phyloP scores from a whole-genome alignment of 1,140 invertebrate species.

The Drosophila ambigua region DNA sequence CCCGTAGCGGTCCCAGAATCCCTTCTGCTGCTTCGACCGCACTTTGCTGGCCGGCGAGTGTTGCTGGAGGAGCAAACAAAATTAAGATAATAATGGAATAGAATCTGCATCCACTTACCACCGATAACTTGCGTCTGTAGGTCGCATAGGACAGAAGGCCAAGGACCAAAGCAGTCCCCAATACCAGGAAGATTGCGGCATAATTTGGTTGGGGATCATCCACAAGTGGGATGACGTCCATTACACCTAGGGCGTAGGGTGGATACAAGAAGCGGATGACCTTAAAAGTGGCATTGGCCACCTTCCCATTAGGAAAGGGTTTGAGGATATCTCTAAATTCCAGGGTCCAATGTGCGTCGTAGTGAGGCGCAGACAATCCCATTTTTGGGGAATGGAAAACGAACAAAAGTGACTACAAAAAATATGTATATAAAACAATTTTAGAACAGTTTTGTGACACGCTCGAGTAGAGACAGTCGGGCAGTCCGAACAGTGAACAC shows the following conservation, averaged over 20 bases:
- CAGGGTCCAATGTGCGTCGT: slow-evolving; percentile 22
- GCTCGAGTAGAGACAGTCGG: background rate
- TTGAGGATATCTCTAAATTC: slow-evolving; percentile 7
- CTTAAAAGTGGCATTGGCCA: slow-evolving; percentile 35
- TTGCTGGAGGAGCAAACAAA: too few species aligned
- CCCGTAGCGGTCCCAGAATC: too few species aligned
- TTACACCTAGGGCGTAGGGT: slow-evolving; percentile 8
- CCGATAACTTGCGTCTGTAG: background rate
- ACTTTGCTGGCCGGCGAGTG: too few species aligned
- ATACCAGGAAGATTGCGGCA: too few species aligned
- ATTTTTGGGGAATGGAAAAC: background rate
- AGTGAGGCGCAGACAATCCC: background rate
- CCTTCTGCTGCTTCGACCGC: too few species aligned
- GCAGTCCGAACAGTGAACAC: background rate
- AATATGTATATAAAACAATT: background rate
- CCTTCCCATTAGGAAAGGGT: slow-evolving; percentile 6
- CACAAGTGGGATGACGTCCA: slow-evolving; percentile 15
- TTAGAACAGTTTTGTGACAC: background rate
- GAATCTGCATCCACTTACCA: too few species aligned
- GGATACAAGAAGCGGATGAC: slow-evolving; percentile 34
- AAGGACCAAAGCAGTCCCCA: background rate
- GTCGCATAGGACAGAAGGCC: background rate
- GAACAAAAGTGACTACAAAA: slow-evolving; percentile 2
- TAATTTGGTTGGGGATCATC: slow-evolving; percentile 1
- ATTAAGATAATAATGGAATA: too few species aligned